Conservation (phyloP, 1,140 invertebrate species). For the Maniola jurtina region DNA sequence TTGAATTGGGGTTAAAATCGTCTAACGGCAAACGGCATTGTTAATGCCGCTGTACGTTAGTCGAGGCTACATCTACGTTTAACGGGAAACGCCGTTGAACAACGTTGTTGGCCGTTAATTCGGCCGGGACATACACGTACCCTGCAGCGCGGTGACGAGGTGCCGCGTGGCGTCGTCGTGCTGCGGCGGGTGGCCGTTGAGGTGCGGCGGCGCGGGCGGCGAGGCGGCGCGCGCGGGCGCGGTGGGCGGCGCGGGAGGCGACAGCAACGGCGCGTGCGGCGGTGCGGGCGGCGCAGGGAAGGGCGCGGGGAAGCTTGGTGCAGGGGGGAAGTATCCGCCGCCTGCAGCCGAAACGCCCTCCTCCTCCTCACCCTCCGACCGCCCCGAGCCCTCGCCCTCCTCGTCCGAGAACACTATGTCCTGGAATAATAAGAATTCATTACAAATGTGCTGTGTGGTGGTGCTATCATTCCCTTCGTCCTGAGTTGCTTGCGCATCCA, state of each 20-base stretch:
- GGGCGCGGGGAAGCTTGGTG: slow-evolving; percentile 50
- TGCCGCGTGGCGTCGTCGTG: slow-evolving; percentile 44
- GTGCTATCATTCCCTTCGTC: neutral
- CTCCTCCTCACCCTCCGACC: slow-evolving; percentile 83
- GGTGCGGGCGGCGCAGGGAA: slow-evolving; percentile 58
- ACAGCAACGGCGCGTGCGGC: slow-evolving; percentile 52
- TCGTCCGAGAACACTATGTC: slow-evolving; percentile 90
- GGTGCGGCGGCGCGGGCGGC: slow-evolving; percentile 35
- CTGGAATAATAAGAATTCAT: slow-evolving; percentile 47
- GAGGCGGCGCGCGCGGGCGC: slow-evolving; percentile 43
- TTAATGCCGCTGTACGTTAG: too few species aligned
- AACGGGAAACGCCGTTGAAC: too few species aligned
- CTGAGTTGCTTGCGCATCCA: too few species aligned
- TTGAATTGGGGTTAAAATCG: too few species aligned
- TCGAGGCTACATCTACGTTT: too few species aligned
- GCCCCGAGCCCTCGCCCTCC: slow-evolving; percentile 80
- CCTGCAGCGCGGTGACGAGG: slow-evolving; percentile 55
- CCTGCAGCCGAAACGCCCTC: slow-evolving; percentile 41
- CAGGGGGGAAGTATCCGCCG: slow-evolving; percentile 56
- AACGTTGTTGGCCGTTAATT: too few species aligned
- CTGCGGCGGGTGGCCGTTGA: slow-evolving; percentile 72
- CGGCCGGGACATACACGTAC: too few species aligned
- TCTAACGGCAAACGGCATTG: too few species aligned
- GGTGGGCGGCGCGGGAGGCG: slow-evolving; percentile 42
- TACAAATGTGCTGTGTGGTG: too few species aligned